phyloP scores from a whole-genome alignment of 2,113 vertebrate genomes.

The Garra rufa region DNA sequence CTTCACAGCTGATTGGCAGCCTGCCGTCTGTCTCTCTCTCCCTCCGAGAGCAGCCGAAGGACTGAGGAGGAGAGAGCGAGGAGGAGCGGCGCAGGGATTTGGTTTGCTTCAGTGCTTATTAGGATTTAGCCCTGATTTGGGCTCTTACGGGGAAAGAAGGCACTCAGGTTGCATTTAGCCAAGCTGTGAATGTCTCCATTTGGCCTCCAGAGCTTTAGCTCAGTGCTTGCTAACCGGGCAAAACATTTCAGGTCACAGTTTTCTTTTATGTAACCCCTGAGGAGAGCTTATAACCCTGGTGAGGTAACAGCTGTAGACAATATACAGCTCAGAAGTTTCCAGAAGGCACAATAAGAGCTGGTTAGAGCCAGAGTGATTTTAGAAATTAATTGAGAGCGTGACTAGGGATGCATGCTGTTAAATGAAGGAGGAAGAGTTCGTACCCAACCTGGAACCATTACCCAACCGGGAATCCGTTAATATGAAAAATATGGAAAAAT shows the following conservation, averaged over 20 bases:
- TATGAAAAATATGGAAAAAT: background rate
- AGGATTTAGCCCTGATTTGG: constrained; percentile 55
- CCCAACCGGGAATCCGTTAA: background rate
- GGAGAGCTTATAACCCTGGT: constrained; percentile 20
- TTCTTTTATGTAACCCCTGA: constrained; percentile 30
- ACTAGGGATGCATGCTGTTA: background rate
- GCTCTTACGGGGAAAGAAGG: constrained; percentile 46
- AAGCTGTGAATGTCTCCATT: constrained; percentile 42
- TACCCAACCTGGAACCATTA: background rate
- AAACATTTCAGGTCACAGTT: constrained; percentile 44
- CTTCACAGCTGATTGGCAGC: constrained; percentile 44
- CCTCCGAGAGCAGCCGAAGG: background rate
- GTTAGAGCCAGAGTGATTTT: background rate
- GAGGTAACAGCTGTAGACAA: constrained; percentile 42
- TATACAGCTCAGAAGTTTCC: constrained; percentile 12
- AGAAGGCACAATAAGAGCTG: constrained; percentile 15
- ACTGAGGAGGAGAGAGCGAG: background rate
- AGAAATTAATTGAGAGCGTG: background rate
- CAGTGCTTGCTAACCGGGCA: constrained; percentile 41
- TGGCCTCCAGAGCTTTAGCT: constrained; percentile 27
- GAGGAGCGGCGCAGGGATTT: constrained; percentile 48
- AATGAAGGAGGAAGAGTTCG: background rate
- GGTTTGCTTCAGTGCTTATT: constrained; percentile 56
- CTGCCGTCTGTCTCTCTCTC: constrained; percentile 35
- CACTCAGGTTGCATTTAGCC: constrained; percentile 41